Evolutionary conservation across 1,140 invertebrate species (phyloP), one percentile per base, ranked within the genome.

Genomic region (Conus ventricosus): DNA sequence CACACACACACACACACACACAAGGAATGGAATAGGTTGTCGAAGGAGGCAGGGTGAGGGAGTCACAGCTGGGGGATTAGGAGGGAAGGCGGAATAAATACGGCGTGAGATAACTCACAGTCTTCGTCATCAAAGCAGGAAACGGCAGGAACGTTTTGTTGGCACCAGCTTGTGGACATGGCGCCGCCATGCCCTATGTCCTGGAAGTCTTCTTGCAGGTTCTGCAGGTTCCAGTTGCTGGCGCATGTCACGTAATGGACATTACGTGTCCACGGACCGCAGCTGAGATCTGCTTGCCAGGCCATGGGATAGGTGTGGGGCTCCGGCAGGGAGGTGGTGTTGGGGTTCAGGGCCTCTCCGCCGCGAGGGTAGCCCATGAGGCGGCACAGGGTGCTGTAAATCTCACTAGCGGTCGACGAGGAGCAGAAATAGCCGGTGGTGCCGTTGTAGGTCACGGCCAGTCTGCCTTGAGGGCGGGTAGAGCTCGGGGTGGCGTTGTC

Each of bases 301-400:
- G 10, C 27, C 76, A 39, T 23, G 76, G 25, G 8, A 27, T 39
- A 80, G 76, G 76, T 80, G 13, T 27, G 23, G 5, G 76, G 76
- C 13, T 27, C 76, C 0, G 76, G 76, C 25, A 80, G 39, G 23
- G 25, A 11, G n/a, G 71, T 25, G 20, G 7, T 25, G n/a, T 25
- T 25, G 71, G 6, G 20, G 27, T 80, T 51, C 76, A 80, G 76
- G 23, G 5, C 11, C 76, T 80, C 23, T 11, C 76, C 76, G 27
- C 76, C 76, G 13, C 76, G 76, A 7, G 76, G 76, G 76, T 25
- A 80, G 23, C 76, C 76, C 76, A 80, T 80, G 23, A 80, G 10
- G 8, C 76, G 76, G 25, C 76, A 80, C 76, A 80, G 25, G 23
- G 76, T 80, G 76, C 6, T 80, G 76, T 13, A 51, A 10, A 13